A percentile compares a stretch with the other conserved stretches of the same genome.
These are phyloP conservation scores for Philhelius pedissequus DNA, from an alignment of 2,888 invertebrate species.

Conservation along the genomic window DNA sequence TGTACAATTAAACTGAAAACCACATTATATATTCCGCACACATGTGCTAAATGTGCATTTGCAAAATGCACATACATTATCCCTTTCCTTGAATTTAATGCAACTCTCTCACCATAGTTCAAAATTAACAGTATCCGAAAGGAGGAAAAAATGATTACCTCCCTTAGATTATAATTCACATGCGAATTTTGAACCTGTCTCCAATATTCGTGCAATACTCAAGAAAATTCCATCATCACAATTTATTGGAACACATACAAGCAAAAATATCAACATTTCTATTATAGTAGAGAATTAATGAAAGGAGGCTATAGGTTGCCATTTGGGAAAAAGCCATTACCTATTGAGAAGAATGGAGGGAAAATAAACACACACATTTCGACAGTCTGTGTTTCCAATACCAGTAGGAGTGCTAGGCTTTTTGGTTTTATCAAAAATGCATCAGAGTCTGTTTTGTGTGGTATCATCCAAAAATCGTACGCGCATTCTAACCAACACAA, in stretches of 20 bases:
- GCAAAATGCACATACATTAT: background rate
- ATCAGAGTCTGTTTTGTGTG: background rate
- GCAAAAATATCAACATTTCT: background rate
- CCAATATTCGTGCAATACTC: background rate
- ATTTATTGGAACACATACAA: background rate
- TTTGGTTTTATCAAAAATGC: background rate
- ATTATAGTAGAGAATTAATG: background rate
- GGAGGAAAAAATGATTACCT: background rate
- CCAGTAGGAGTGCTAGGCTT: background rate
- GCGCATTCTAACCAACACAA: constrained; percentile 17
- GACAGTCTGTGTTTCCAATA: background rate
- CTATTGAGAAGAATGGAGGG: background rate
- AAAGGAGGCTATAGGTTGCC: background rate
- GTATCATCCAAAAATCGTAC: constrained; percentile 36
- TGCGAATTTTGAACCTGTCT: background rate
- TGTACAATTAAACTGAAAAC: background rate
- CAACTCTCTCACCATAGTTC: background rate
- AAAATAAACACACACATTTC: background rate
- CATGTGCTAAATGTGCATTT: background rate
- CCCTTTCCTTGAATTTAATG: background rate
- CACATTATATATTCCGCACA: background rate
- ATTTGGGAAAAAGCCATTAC: background rate
- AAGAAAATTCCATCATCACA: background rate
- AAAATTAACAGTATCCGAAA: background rate
- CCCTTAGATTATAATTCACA: background rate